These are phyloP conservation scores for Tetheella fluctuosa DNA, from an alignment of 2,888 invertebrate species.

Conservation along the genomic window DNA sequence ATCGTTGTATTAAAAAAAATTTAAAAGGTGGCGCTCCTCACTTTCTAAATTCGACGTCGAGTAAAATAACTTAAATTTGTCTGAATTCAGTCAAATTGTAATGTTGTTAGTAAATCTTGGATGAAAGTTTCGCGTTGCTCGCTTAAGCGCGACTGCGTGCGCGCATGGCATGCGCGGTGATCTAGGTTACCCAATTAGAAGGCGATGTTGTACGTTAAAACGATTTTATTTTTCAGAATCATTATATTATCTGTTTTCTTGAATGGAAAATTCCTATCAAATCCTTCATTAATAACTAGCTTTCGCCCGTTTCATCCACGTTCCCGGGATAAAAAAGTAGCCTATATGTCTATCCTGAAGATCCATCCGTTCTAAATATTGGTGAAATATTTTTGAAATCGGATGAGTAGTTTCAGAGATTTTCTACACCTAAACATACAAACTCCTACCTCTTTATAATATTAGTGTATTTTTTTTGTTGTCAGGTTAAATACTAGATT, in stretches of 20 bases:
- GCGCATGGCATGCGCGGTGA: conserved; percentile 43
- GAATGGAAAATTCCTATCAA: not conserved
- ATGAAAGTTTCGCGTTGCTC: conserved; percentile 49
- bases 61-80: not conserved
- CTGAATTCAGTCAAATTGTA: conserved; percentile 9
- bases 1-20: not conserved
- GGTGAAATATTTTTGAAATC: no score
- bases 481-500: not conserved
- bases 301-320: no score
- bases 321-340: no score
- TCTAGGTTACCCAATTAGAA: conserved; percentile 49
- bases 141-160: conserved; percentile 43
- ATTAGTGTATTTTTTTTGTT: no score
- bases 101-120: conserved; percentile 35
- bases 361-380: no score
- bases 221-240: not conserved
- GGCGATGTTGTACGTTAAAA: not conserved
- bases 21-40: not conserved
- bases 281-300: not conserved
- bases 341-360: no score
- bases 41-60: not conserved
- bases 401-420: no score
- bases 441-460: no score
- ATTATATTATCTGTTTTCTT: not conserved
- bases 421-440: no score